Base-by-base conservation (phyloP, 1,140 invertebrate genomes). In the Paramacrobiotus metropolitanus region DNA sequence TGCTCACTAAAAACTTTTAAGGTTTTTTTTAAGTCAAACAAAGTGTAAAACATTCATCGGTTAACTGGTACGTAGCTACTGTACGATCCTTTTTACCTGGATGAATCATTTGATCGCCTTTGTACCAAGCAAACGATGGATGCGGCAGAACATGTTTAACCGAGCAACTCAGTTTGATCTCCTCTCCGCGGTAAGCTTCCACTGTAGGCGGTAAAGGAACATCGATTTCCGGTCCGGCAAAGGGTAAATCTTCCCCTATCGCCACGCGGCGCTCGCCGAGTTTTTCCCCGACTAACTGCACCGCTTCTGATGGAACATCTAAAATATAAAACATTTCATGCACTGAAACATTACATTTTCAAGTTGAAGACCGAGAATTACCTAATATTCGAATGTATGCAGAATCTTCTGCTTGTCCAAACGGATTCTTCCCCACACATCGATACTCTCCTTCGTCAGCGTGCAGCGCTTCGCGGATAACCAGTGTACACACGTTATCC, bases 391-490 rank as follows among this genome's bases (percentile, higher is more conserved):
- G 48, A 20, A 55, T 24, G 48, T 55, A 55, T 9, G 48, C 48
- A 15, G 48, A 55, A 28, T 55, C 48, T 4, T 15, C 15, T 24
- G 48, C 48, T 55, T 55, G 15, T 20, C 48, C 48, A 28, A 20
- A 28, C 21, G 83, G 78, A 72, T 91, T 94, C 62, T 82, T 82
- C 2, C 85, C 86, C 28, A 89, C 80, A 68, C 88, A 92, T 72
- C 86, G 86, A 69, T 92, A 93, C 31, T 81, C 78, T 3, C 87
- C 89, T 73, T 92, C 87, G 68, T 93, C 89, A 75, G 92, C 89
- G 20, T 87, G 87, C 78, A 91, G 92, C 31, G 85, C 87, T 77
- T 93, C 86, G 1, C 85, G 84, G 65, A 92, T 88, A 65, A 80
- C 81, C 20, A 95, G 74, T 28, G 83, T 85, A 68, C 85, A 87